phyloP scores from a whole-genome alignment of 30 jellyfish, hydroid and myxozoan species.

The Pseudorhiza aurosa region DNA sequence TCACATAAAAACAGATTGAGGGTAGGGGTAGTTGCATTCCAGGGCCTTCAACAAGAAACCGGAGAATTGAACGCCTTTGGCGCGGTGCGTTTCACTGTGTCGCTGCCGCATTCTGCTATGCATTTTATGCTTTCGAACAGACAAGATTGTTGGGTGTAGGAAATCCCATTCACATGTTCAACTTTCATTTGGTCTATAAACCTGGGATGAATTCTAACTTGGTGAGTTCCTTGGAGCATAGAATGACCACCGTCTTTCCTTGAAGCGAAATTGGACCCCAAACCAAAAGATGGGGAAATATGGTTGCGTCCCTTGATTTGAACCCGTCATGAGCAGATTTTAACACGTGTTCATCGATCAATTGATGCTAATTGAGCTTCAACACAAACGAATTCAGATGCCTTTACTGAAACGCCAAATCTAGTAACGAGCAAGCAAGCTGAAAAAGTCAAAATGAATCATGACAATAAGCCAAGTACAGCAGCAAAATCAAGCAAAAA shows the following conservation, averaged over 20 bases:
- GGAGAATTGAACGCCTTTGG: no score
- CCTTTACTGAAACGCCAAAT: background rate
- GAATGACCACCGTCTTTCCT: constrained; percentile 5
- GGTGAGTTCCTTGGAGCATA: constrained; percentile 7
- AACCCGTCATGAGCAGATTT: background rate
- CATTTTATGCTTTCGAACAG: constrained; percentile 6
- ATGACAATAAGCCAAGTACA: background rate
- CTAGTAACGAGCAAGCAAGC: background rate
- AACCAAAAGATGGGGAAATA: constrained; percentile 1
- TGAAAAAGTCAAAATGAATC: background rate
- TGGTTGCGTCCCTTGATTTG: constrained; percentile 1
- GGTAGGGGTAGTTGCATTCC: no score
- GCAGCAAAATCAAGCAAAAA: constrained; percentile 1
- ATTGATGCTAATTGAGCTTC: background rate
- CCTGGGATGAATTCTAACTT: background rate
- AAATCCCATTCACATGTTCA: constrained; percentile 7
- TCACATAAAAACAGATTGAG: no score
- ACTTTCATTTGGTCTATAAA: background rate
- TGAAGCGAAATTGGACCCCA: constrained; percentile 3
- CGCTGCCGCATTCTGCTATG: no score
- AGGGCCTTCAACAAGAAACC: no score
- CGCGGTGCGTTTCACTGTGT: no score
- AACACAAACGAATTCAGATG: background rate
- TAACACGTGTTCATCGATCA: constrained; percentile 2
- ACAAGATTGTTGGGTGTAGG: constrained; percentile 5